Conservation (phyloP, 2,113 vertebrate species). For the Sander lucioperca region DNA sequence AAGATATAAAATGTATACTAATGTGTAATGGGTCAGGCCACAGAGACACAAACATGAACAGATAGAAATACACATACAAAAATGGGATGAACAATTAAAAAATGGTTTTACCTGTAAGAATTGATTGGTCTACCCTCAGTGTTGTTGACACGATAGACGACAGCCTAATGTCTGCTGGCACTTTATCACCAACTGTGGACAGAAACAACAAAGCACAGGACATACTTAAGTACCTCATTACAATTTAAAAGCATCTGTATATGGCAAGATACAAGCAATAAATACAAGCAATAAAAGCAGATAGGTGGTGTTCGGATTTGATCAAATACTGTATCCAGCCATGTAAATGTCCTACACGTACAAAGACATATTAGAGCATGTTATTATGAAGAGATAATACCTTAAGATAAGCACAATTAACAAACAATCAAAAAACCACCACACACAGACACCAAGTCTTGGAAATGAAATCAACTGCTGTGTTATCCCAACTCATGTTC, state of each 20-base stretch:
- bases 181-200: constrained; percentile 96
- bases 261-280: background rate
- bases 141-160: constrained; percentile 98
- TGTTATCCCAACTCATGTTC: constrained; percentile 21
- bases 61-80: background rate
- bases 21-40: background rate
- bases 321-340: background rate
- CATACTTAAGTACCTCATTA: constrained; percentile 15
- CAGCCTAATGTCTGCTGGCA: constrained; percentile 97
- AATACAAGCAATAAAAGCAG: background rate
- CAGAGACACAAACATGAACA: background rate
- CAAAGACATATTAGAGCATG: background rate
- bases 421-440: constrained; percentile 10
- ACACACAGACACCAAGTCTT: constrained; percentile 11
- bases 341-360: background rate
- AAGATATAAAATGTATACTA: background rate
- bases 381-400: background rate
- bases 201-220: constrained; percentile 42
- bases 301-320: background rate
- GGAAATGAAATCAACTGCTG: background rate
- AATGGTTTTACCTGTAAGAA: constrained; percentile 91
- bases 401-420: constrained; percentile 13
- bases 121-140: constrained; percentile 97
- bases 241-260: constrained; percentile 14
- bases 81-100: background rate